phyloP scores from a whole-genome alignment of 1,140 invertebrate species.

The Leptinotarsa undecemlineata region DNA sequence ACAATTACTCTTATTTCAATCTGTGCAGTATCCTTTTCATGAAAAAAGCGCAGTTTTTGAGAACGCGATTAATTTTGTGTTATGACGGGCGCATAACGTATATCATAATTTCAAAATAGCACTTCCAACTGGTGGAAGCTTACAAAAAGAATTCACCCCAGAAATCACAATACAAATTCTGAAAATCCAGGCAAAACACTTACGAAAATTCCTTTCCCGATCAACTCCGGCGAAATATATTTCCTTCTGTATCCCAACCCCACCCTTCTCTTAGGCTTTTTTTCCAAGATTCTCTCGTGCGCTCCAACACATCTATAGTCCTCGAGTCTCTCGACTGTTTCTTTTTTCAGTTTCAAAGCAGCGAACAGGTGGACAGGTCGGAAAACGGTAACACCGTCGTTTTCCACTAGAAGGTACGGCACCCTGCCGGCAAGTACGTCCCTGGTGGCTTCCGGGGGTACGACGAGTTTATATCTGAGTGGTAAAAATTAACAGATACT shows the following conservation, averaged over 20 bases:
- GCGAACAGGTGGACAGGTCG: constrained; percentile 74
- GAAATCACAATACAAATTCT: too few relatives aligned
- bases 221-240: constrained; percentile 43
- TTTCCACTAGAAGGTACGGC: constrained; percentile 74
- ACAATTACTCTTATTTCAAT: too few relatives aligned
- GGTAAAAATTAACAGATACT: neutral
- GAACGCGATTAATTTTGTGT: too few relatives aligned
- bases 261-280: constrained; percentile 31
- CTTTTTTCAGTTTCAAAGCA: constrained; percentile 66
- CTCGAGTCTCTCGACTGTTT: constrained; percentile 62
- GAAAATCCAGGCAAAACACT: constrained; percentile 26
- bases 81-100: too few relatives aligned
- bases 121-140: too few relatives aligned
- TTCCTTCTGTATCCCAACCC: constrained; percentile 42
- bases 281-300: constrained; percentile 43
- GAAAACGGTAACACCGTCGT: constrained; percentile 70
- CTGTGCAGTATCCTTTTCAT: too few relatives aligned
- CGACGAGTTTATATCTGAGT: constrained; percentile 56
- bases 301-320: constrained; percentile 50
- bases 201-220: constrained; percentile 47
- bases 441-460: constrained; percentile 73
- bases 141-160: too few relatives aligned
- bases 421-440: constrained; percentile 76
- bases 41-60: too few relatives aligned
- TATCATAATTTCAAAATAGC: too few relatives aligned